Evolutionary conservation across 2,888 invertebrate species (phyloP).

Genomic region (Tineola bisselliella): DNA sequence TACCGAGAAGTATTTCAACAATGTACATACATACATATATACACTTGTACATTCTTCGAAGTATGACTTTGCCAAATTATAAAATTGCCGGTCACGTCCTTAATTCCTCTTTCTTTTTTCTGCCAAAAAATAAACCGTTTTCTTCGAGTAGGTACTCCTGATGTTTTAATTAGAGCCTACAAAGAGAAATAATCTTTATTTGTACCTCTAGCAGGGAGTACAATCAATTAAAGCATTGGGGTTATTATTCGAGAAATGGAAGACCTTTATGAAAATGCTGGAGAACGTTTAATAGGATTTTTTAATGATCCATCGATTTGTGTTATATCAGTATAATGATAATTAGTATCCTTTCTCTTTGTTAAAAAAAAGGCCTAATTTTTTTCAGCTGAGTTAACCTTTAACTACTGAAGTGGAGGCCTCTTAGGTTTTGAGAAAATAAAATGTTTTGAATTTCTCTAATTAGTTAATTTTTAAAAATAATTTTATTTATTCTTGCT

Average conservation of each 20-base stretch:
- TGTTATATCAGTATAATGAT: not conserved
- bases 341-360: not conserved
- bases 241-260: not conserved
- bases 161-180: not conserved
- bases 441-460: too few species aligned
- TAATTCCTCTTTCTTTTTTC: constrained; percentile 3
- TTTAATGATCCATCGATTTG: not conserved
- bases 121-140: not conserved
- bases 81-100: constrained; percentile 9
- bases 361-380: not conserved
- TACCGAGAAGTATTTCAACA: too few species aligned
- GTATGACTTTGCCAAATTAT: constrained; percentile 9
- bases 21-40: too few species aligned
- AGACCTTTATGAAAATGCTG: not conserved
- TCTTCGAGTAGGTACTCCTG: constrained; percentile 2
- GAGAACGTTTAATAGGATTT: not conserved
- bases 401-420: too few species aligned
- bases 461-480: too few species aligned
- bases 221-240: not conserved
- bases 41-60: not conserved
- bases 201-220: not conserved
- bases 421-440: too few species aligned
- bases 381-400: too few species aligned
- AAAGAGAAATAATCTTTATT: not conserved
- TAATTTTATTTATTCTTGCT: too few species aligned